Evolutionary conservation across 2,797 vertebrate species (phyloP).

Genomic region (Ficedula albicollis): DNA sequence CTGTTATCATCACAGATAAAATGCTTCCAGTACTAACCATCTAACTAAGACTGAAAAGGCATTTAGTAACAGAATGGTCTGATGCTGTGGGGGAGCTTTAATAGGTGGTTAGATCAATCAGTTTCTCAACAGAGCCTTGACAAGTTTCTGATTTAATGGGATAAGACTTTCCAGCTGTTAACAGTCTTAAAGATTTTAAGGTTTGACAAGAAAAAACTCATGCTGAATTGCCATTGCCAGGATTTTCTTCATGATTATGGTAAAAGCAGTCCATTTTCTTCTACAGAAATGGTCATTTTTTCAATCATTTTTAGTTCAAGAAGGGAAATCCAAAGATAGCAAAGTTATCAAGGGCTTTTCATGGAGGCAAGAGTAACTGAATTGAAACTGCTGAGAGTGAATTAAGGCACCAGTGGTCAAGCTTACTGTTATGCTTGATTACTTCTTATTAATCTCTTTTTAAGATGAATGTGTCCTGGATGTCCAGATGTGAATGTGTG

Average conservation of each 20-base stretch:
- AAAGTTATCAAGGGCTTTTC: not conserved
- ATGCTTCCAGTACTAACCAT: not conserved
- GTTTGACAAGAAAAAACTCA: not conserved
- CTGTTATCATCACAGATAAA: not conserved
- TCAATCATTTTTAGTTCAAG: not conserved
- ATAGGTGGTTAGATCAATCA: constrained; percentile 19
- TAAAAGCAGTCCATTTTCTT: not conserved
- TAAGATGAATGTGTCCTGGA: not conserved
- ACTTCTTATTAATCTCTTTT: not conserved
- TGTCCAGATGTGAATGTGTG: not conserved
- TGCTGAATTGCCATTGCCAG: not conserved
- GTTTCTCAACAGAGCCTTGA: not conserved
- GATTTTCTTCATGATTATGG: not conserved
- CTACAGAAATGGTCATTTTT: not conserved
- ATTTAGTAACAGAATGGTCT: not conserved
- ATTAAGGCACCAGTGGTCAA: not conserved
- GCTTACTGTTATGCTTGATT: not conserved
- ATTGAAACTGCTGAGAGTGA: not conserved
- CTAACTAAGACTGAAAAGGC: not conserved
- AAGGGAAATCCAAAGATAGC: not conserved
- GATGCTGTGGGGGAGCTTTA: not conserved
- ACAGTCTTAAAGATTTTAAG: not conserved
- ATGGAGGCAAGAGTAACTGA: not conserved
- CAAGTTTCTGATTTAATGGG: constrained; percentile 20
- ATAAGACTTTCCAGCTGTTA: not conserved